Percentiles rank a stretch among this genome's conserved stretches.
Evolutionary conservation across 1,140 invertebrate species (phyloP).

Genomic region (Drosophila nikananu): DNA sequence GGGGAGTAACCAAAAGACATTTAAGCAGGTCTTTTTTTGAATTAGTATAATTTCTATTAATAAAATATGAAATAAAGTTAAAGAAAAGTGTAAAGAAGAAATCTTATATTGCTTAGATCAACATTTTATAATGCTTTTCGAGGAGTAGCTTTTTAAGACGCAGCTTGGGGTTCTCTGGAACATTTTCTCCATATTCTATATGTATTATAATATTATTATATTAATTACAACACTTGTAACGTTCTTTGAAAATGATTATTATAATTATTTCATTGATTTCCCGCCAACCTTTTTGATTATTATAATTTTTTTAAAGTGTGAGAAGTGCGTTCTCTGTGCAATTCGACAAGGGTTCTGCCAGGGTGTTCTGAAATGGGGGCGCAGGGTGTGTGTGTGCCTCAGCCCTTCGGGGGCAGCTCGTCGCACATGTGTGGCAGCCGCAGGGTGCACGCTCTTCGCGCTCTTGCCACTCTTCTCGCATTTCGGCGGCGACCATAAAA

Average conservation of each 20-base stretch:
- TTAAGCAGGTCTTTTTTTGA: background rate
- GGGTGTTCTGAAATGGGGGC: constrained; percentile 24
- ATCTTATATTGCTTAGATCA: background rate
- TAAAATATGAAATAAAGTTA: background rate
- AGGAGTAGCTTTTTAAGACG: background rate
- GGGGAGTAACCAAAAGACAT: background rate
- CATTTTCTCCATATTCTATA: too few relatives aligned
- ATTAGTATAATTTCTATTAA: background rate
- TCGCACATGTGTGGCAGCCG: constrained; percentile 44
- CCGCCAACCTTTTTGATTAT: background rate
- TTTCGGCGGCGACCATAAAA: constrained; percentile 57
- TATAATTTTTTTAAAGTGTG: background rate
- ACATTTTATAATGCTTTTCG: background rate
- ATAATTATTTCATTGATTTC: background rate
- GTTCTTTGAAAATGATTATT: background rate
- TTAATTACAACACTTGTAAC: too few relatives aligned
- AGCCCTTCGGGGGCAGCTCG: constrained; percentile 28
- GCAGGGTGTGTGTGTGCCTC: background rate
- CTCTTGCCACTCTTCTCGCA: constrained; percentile 25
- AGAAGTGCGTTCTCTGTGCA: constrained; percentile 24
- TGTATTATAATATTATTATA: too few relatives aligned
- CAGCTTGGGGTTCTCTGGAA: background rate
- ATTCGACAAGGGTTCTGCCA: constrained; percentile 23
- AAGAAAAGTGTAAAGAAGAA: background rate
- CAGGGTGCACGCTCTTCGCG: constrained; percentile 41